phyloP scores from a whole-genome alignment of 2,888 invertebrate species.

The Beris chalybata region DNA sequence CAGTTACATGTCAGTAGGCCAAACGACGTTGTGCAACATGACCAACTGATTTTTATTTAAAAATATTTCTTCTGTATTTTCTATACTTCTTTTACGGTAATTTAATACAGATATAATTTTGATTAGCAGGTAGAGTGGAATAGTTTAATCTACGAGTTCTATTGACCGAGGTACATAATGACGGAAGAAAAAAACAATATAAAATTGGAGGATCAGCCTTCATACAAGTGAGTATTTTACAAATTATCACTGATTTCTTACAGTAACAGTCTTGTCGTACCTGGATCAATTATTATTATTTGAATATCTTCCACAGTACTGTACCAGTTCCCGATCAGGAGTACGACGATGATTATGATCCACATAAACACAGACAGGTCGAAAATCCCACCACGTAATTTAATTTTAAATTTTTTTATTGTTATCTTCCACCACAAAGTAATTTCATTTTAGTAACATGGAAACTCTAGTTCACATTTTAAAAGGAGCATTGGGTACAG shows the following conservation, averaged over 20 bases:
- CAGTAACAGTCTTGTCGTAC: neutral
- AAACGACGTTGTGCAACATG: too few species aligned
- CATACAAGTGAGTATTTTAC: slow-evolving; percentile 15
- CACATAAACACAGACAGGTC: slow-evolving; percentile 64
- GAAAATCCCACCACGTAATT: slow-evolving; percentile 68
- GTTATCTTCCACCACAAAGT: neutral
- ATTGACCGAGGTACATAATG: neutral
- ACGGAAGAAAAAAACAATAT: slow-evolving; percentile 19
- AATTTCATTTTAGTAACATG: slow-evolving; percentile 30
- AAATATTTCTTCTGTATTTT: too few species aligned
- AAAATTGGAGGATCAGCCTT: slow-evolving; percentile 10
- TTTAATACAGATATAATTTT: too few species aligned
- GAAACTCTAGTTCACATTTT: slow-evolving; percentile 84
- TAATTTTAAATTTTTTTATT: neutral
- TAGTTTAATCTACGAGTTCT: too few species aligned
- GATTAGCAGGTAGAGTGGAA: too few species aligned
- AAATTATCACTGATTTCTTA: neutral
- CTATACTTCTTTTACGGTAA: too few species aligned
- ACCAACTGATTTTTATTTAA: too few species aligned
- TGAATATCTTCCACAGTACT: neutral
- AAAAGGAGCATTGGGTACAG: slow-evolving; percentile 91
- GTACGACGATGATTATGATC: slow-evolving; percentile 59
- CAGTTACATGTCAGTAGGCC: too few species aligned
- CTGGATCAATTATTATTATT: too few species aligned
- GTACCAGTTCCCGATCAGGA: slow-evolving; percentile 18